Conservation (phyloP, 2,888 invertebrate species). For the Tuberolachnus salignus region DNA sequence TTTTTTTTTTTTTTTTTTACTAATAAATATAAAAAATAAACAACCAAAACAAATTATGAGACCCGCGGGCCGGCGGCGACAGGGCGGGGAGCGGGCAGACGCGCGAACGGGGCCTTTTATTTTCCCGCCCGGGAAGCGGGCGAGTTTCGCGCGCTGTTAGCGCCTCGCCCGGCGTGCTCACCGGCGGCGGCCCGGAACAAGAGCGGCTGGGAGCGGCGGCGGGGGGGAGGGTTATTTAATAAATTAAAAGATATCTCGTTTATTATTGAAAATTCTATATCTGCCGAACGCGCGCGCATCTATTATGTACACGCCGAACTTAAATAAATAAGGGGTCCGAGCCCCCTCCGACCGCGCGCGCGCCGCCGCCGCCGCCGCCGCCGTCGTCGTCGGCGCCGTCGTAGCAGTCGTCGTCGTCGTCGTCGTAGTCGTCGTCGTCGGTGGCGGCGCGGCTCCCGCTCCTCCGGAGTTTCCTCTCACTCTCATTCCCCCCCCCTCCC, state of each 20-base stretch:
- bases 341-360: conserved; percentile 52
- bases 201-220: no score
- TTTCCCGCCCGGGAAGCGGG: not conserved
- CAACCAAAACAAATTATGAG: conserved; percentile 54
- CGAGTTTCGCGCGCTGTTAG: conserved; percentile 46
- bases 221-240: conserved; percentile 59
- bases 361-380: conserved; percentile 7
- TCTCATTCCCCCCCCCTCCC: not conserved
- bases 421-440: no score
- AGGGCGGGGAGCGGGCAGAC: not conserved
- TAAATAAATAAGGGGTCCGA: conserved; percentile 58
- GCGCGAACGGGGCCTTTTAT: conserved; percentile 42
- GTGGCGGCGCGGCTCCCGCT: no score
- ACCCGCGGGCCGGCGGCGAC: not conserved
- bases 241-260: conserved; percentile 59
- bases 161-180: conserved; percentile 34
- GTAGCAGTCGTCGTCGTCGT: not conserved
- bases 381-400: not conserved
- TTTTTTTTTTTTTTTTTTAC: conserved; percentile 26
- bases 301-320: conserved; percentile 58
- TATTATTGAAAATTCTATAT: conserved; percentile 59
- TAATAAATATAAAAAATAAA: conserved; percentile 55
- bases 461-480: conserved; percentile 16
- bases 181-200: conserved; percentile 23
- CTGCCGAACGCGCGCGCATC: conserved; percentile 58